phyloP scores from a whole-genome alignment of 2,888 invertebrate genomes.

The Escarpia spicata region DNA sequence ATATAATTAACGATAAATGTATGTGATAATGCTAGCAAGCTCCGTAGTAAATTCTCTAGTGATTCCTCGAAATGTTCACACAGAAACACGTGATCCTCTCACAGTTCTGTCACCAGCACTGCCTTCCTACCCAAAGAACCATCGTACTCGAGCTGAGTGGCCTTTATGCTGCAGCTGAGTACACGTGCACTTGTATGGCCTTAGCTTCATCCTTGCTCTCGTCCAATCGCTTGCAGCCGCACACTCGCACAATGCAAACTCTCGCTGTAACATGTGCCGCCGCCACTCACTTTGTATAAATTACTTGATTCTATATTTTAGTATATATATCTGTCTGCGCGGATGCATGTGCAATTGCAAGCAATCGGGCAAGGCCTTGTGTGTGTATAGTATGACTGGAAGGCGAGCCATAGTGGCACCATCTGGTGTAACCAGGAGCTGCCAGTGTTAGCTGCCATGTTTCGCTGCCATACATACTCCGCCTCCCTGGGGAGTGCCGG shows the following conservation, averaged over 20 bases:
- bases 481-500: neutral
- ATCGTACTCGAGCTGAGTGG: neutral
- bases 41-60: neutral
- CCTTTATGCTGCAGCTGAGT: neutral
- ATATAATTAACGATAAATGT: neutral
- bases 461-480: neutral
- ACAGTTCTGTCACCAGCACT: neutral
- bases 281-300: neutral
- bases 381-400: neutral
- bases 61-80: neutral
- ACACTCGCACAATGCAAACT: neutral
- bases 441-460: neutral
- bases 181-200: neutral
- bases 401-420: neutral
- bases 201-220: neutral
- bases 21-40: neutral
- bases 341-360: neutral
- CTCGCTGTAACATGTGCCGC: neutral
- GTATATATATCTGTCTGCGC: neutral
- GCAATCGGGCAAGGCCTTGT: neutral
- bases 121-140: neutral
- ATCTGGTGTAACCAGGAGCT: neutral
- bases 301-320: conserved; percentile 1
- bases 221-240: neutral
- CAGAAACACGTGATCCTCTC: neutral